Base-by-base conservation (phyloP, 2,113 vertebrate species). In the Bolborhynchus lineola region DNA sequence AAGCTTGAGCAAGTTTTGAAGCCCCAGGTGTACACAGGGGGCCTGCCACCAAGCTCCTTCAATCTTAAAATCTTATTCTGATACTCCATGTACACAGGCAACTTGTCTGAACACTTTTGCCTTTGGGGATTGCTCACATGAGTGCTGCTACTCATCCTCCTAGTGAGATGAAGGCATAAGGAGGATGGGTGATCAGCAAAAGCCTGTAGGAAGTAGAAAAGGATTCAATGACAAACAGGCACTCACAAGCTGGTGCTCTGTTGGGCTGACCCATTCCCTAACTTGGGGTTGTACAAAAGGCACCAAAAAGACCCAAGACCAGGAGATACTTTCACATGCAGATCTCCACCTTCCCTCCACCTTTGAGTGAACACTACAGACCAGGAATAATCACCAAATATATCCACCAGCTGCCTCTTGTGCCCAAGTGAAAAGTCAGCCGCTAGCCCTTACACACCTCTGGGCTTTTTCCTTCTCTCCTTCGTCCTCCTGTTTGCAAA, bases 91-190 rank as follows among this genome's bases (percentile, higher is more conserved):
- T 4, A 9, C 28, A 26, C 4, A 2, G 23, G 8, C 46, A 76
- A 25, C 15, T 72, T 77, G 17, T 18, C 47, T 35, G 33, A 68
- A 52, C 4, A 10, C 35, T 0, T 0, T 10, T 67, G 41, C 28
- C 25, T 62, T 77, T 3, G 3, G 13, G 15, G 41, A 33, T 46
- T 5, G 12, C 6, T 76, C 0, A 0, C 18, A 13, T 4, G 7
- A n/a, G 7, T 62, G 28, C 24, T 46, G 42, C 46, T 29, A 67
- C 26, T 65, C 31, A 67, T 59, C 62, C 4, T 49, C 16, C 39
- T 49, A 20, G 4, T 29, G 26, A 13, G 25, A 57, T 16, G 33
- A 50, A 86, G 46, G 12, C 60, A 46, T 13, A 47, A 80, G 47
- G n/a, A 68, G 19, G 16, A 52, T 2, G 16, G 5, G 12, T 19